phyloP scores from a whole-genome alignment of 1,140 invertebrate genomes.

The Papilio xuthus region DNA sequence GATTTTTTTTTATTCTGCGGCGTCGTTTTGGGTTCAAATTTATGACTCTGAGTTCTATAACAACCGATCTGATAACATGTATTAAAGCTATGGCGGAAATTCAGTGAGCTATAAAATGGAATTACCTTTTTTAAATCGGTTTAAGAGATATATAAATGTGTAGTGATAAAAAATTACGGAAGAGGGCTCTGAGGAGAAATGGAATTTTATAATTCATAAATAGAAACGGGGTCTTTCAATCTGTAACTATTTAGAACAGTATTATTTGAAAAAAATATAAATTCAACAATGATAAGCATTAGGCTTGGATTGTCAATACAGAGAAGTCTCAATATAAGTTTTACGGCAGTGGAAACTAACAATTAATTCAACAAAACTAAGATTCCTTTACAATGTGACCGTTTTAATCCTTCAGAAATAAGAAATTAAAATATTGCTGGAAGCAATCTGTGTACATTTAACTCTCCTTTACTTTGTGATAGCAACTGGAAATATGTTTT shows the following conservation, averaged over 20 bases:
- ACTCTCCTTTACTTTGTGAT: not conserved
- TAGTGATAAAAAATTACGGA: not conserved
- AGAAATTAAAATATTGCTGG: not conserved
- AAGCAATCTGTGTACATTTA: not conserved
- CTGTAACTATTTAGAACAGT: no score
- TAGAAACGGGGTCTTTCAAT: no score
- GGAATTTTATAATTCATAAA: not conserved
- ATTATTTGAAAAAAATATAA: no score
- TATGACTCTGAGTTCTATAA: slow-evolving; percentile 27
- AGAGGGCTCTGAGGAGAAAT: not conserved
- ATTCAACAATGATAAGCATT: no score
- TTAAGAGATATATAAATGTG: not conserved
- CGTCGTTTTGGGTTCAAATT: slow-evolving; percentile 15
- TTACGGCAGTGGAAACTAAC: no score
- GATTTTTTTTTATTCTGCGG: slow-evolving; percentile 23
- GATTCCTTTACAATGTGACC: not conserved
- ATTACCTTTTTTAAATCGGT: slow-evolving; percentile 2
- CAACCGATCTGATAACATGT: slow-evolving; percentile 22
- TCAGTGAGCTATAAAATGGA: slow-evolving; percentile 14
- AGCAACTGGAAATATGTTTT: not conserved
- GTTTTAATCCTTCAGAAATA: not conserved
- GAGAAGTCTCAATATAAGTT: no score
- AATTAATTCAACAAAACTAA: no score
- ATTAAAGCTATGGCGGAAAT: slow-evolving; percentile 13
- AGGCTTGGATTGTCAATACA: no score